Evolutionary conservation across 1,140 invertebrate species (phyloP), one percentile per base, ranked within the genome.

Genomic region (Lasioglossum albipes): DNA sequence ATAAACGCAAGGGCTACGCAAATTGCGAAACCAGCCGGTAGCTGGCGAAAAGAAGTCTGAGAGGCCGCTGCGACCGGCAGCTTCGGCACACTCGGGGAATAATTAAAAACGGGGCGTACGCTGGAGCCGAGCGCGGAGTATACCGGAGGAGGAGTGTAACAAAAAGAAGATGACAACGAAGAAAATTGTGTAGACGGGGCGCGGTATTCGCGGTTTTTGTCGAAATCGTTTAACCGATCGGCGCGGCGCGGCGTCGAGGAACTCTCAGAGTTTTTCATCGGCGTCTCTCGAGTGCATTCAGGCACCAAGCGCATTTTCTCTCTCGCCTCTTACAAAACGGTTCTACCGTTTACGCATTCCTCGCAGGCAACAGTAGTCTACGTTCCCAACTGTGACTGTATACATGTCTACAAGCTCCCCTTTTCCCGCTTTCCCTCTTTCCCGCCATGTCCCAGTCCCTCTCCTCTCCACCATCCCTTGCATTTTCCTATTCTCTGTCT

Each of bases 281-380:
- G 13, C 18, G 41, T 61, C 75, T 36, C 36, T 59, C 18, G n/a
- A 59, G 16, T 20, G 22, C 41, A n/a, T 57, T 61, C 31, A 12
- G 16, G 18, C 49, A 13, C 41, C n/a, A 57, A 57, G 52, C 27
- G 42, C 41, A 18, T 45, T 71, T 42, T 49, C 52, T 31, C 54
- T 73, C 31, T 79, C 13, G 36, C 36, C 59, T 18, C n/a, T 65
- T 41, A 18, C 27, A 57, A 73, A 79, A 84, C 82, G 82, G 84
- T 67, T 78, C 79, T 84, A 84, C 75, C 80, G 84, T 85, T 86
- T 83, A 86, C 80, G 80, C 84, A 86, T 86, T 86, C 75, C 84
- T 79, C 62, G 20, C 72, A 57, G 54, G 59, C 69, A 65, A 52
- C 65, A 77, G 68, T 52, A 77, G 68, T 52, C 66, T 83, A 69